phyloP scores from a whole-genome alignment of 2,888 invertebrate species.

The Isoperla grammatica region DNA sequence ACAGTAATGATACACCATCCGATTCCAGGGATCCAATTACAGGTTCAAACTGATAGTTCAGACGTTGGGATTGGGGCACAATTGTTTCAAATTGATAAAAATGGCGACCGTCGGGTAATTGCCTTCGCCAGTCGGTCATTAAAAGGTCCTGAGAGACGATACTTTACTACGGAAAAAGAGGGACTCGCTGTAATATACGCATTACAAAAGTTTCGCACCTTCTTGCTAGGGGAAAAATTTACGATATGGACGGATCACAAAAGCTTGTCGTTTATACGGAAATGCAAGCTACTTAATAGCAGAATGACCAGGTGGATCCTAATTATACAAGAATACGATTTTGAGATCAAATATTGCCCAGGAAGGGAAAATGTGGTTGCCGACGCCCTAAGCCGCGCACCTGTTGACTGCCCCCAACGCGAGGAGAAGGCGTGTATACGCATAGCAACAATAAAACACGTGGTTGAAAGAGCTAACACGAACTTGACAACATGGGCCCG shows the following conservation, averaged over 20 bases:
- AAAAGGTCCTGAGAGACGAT: conserved; percentile 21
- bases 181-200: conserved; percentile 27
- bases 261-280: conserved; percentile 25
- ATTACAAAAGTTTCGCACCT: conserved; percentile 25
- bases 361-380: conserved; percentile 1
- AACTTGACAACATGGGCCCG: too few species aligned
- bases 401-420: too few species aligned
- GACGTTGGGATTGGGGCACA: conserved; percentile 27
- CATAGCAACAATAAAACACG: too few species aligned
- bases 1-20: conserved; percentile 18
- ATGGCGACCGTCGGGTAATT: conserved; percentile 19
- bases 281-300: conserved; percentile 28
- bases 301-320: conserved; percentile 13
- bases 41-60: conserved; percentile 25
- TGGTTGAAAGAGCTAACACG: too few species aligned
- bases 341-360: too few species aligned
- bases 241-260: conserved; percentile 28
- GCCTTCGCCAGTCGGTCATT: conserved; percentile 30
- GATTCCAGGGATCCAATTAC: conserved; percentile 19
- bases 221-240: conserved; percentile 26
- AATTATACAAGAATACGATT: neutral
- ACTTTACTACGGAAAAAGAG: conserved; percentile 28
- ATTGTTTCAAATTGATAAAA: conserved; percentile 24
- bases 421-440: too few species aligned
- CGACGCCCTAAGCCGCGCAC: neutral